Conservation (phyloP, 2,888 invertebrate species). For the Eremobia ochroleuca region DNA sequence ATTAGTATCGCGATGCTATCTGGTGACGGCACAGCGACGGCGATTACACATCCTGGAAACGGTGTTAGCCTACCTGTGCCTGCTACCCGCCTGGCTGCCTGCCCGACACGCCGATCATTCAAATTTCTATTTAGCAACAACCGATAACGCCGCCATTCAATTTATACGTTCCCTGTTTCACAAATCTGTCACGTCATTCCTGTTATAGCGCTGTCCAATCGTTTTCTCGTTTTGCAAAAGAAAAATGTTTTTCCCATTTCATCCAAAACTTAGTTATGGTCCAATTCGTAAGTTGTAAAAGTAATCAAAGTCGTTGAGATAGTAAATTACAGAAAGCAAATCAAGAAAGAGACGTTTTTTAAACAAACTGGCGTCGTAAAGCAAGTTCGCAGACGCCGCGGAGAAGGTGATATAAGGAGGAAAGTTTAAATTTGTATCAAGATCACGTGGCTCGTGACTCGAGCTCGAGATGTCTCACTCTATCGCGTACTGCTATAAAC, state of each 20-base stretch:
- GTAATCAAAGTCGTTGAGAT: constrained; percentile 49
- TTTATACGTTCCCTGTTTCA: constrained; percentile 51
- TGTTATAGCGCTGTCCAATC: constrained; percentile 21
- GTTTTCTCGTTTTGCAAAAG: constrained; percentile 28
- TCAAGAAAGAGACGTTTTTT: constrained; percentile 42
- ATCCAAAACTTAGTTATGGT: constrained; percentile 30
- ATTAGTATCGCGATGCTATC: constrained; percentile 84
- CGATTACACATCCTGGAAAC: constrained; percentile 74
- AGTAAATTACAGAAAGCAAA: constrained; percentile 45
- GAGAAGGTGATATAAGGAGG: constrained; percentile 49
- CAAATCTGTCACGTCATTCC: constrained; percentile 45
- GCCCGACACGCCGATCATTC: constrained; percentile 55
- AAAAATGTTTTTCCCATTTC: constrained; percentile 42
- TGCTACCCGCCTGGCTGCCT: not conserved
- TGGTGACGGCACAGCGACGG: constrained; percentile 67
- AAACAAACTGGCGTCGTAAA: constrained; percentile 54
- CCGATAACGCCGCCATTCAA: constrained; percentile 56
- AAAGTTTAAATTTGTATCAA: constrained; percentile 70
- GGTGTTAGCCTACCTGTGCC: constrained; percentile 62
- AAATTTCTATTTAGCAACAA: constrained; percentile 68
- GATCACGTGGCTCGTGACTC: constrained; percentile 57
- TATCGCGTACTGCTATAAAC: constrained; percentile 62
- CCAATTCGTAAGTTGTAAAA: constrained; percentile 44
- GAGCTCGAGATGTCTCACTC: constrained; percentile 60
- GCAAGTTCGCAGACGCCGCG: constrained; percentile 44